Evolutionary conservation across 2,888 invertebrate species (phyloP).

Genomic region (Aphrophora alni): DNA sequence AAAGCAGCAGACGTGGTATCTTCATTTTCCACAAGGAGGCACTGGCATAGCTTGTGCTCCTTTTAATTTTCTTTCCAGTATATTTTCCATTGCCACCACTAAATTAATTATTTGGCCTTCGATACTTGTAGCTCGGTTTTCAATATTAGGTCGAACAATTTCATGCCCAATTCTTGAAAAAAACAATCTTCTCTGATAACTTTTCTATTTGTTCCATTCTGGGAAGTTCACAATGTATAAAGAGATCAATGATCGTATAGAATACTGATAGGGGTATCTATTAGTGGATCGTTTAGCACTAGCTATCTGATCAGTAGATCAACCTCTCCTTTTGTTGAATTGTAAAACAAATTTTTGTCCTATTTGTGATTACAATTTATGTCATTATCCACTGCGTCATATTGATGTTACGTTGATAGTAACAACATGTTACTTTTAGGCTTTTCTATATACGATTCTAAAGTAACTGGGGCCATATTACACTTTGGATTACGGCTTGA

Average conservation of each 20-base stretch:
- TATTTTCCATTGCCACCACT: background rate
- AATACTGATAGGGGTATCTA: background rate
- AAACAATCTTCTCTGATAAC: background rate
- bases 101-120: background rate
- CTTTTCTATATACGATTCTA: background rate
- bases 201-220: background rate
- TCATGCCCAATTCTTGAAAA: background rate
- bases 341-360: background rate
- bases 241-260: background rate
- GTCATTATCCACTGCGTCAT: background rate
- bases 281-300: background rate
- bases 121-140: background rate
- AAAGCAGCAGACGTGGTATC: background rate
- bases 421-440: background rate
- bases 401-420: too few relatives aligned
- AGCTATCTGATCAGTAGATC: background rate
- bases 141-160: background rate
- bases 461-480: slow-evolving; percentile 3
- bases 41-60: background rate
- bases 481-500: background rate
- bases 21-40: background rate
- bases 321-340: background rate
- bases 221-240: background rate
- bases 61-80: background rate
- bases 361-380: background rate